A percentile compares a stretch with the other conserved stretches of the same genome.
Evolutionary conservation across 2,888 invertebrate species (phyloP).

Genomic region (Eupithecia tripunctaria): DNA sequence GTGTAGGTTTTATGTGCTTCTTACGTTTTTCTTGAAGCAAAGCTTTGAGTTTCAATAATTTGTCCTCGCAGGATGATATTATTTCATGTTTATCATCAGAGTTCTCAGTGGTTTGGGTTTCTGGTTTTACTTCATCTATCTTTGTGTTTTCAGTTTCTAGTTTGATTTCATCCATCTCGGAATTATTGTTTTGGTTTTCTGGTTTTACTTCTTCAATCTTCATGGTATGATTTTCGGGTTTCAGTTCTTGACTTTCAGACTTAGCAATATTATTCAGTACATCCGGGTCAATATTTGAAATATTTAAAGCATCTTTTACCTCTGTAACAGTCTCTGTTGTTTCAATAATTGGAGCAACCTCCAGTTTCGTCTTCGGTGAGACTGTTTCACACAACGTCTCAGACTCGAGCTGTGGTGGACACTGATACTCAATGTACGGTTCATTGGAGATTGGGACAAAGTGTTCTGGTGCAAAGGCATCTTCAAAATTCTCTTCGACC

Average conservation of each 20-base stretch:
- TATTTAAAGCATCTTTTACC: constrained; percentile 2
- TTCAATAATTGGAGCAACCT: constrained; percentile 42
- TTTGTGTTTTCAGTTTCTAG: not conserved
- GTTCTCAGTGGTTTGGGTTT: constrained; percentile 13
- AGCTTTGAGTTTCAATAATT: constrained; percentile 67
- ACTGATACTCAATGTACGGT: constrained; percentile 58
- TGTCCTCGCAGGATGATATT: constrained; percentile 71
- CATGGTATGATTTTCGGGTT: not conserved
- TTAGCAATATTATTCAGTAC: not conserved
- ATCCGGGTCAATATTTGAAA: not conserved
- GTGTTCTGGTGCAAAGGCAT: constrained; percentile 70
- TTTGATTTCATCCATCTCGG: not conserved
- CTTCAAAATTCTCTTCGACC: constrained; percentile 69
- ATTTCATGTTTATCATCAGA: constrained; percentile 13
- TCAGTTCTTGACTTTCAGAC: not conserved
- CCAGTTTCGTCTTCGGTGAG: constrained; percentile 59
- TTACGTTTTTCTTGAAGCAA: constrained; percentile 59
- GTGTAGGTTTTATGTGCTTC: constrained; percentile 45
- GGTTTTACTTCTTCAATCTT: not conserved
- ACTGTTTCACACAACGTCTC: constrained; percentile 55
- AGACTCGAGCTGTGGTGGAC: constrained; percentile 56
- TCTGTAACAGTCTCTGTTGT: constrained; percentile 52
- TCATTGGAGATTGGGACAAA: constrained; percentile 59
- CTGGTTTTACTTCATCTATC: not conserved
- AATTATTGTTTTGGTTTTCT: not conserved